These are phyloP conservation scores for Parapristionchus giblindavisi DNA, from an alignment of 2,888 invertebrate genomes.

Conservation along the genomic window DNA sequence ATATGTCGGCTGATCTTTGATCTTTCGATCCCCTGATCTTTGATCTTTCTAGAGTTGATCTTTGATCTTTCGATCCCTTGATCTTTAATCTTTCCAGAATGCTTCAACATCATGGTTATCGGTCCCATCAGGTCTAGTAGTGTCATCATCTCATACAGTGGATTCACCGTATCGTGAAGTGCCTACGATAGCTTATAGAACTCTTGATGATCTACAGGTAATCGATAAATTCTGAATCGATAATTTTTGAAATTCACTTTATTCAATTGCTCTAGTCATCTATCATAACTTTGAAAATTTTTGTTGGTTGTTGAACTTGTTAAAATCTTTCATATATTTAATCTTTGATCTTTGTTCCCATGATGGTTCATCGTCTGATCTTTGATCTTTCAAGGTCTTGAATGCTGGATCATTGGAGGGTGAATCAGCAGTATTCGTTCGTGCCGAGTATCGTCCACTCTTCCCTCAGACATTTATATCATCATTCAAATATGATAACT, in stretches of 20 bases:
- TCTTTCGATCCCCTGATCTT: not conserved
- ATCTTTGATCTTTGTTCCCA: no score
- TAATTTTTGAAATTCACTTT: not conserved
- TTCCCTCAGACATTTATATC: slow-evolving; percentile 66
- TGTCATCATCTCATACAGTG: slow-evolving; percentile 59
- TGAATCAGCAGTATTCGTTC: slow-evolving; percentile 62
- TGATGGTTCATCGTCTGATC: not conserved
- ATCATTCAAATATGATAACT: slow-evolving; percentile 70
- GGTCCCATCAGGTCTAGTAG: slow-evolving; percentile 47
- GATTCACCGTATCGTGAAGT: slow-evolving; percentile 64
- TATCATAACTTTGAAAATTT: slow-evolving; percentile 31
- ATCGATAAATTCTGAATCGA: not conserved
- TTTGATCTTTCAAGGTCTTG: slow-evolving; percentile 17
- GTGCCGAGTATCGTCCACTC: slow-evolving; percentile 56
- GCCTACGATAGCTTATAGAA: slow-evolving; percentile 34
- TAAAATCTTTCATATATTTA: no score
- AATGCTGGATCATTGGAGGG: slow-evolving; percentile 62
- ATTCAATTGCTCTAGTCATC: slow-evolving; percentile 40
- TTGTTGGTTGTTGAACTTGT: no score
- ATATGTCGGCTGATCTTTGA: no score
- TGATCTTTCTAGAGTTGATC: not conserved
- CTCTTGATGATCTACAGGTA: slow-evolving; percentile 31
- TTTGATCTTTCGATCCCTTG: not conserved
- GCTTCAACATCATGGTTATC: slow-evolving; percentile 32
- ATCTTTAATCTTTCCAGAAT: slow-evolving; percentile 23